Percentiles rank a stretch among this genome's conserved stretches.
These are phyloP conservation scores for Coendou prehensilis DNA, from an alignment of 2,797 vertebrate species.

Conservation along the genomic window DNA sequence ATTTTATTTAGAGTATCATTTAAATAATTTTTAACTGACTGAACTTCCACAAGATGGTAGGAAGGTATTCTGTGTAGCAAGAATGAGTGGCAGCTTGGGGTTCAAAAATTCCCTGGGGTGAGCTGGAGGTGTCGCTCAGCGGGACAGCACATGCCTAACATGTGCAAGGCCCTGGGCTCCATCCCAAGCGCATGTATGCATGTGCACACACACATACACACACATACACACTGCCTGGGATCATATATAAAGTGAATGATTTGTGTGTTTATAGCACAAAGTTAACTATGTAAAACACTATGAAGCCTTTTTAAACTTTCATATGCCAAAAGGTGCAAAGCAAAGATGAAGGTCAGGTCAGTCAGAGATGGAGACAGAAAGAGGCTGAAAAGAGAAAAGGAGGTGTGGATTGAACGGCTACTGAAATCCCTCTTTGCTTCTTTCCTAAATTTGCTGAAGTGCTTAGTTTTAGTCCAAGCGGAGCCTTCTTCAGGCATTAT, in stretches of 20 bases:
- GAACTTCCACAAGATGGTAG: neutral
- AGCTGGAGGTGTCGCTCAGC: neutral
- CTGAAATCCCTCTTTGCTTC: neutral
- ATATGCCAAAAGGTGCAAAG: neutral
- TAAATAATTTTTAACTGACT: slow-evolving; percentile 59
- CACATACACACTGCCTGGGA: neutral
- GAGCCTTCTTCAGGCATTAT: neutral
- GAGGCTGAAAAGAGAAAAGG: neutral
- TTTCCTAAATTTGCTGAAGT: slow-evolving; percentile 51
- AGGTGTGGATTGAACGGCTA: neutral
- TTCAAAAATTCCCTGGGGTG: slow-evolving; percentile 10
- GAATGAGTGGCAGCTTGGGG: neutral
- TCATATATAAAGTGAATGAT: neutral
- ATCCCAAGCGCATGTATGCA: too few species aligned
- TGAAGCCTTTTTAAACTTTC: neutral
- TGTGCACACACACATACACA: neutral
- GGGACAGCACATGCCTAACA: neutral
- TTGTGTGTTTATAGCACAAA: neutral
- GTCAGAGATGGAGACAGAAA: neutral
- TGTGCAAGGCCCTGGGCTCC: neutral
- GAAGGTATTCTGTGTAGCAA: slow-evolving; percentile 37
- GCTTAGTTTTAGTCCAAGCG: neutral
- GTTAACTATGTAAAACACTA: slow-evolving; percentile 33
- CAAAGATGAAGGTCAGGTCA: neutral
- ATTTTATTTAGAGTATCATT: slow-evolving; percentile 46